Evolutionary conservation across 2,797 vertebrate species (phyloP), one percentile per base, ranked within the genome.

Genomic region (Babyrousa celebensis): DNA sequence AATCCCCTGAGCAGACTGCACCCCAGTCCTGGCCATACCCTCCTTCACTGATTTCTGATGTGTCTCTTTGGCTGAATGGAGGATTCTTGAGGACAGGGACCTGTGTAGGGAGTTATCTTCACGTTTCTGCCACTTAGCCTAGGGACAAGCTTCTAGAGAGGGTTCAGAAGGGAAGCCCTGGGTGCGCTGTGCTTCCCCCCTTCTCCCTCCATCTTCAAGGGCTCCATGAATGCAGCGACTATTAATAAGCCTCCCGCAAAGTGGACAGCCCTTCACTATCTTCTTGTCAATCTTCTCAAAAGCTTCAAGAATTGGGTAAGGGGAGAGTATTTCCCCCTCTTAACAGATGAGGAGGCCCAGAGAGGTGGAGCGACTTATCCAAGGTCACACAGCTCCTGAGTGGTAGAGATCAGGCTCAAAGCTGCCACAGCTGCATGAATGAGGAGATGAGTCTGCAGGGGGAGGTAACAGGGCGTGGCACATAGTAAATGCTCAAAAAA

Each of bases 321-420:
- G 40, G 20, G 40, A 60, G 58, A 83, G 16, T n/a, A 77, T 77
- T 67, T 68, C 29, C 25, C 67, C 83, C 14, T 43, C 10, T 77
- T 32, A 74, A 52, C 43, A 83, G 74, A 48, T 2, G 48, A 74
- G 18, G 63, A 91, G 48, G 15, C n/a, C 54, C 88, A 92, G 82
- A 94, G 88, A 79, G 21, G 68, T 21, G 6, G 18, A 56, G 16
- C 25, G 23, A 88, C 17, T 27, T 78, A 43, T 58, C 15, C 32
- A 60, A 86, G n/a, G 43, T 67, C 63, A 88, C 65, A 71, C 23
- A 93, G 84, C 84, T 65, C 75, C 43, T 52, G 52, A 70, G 23
- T 36, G 70, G 32, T 67, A 6, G 67, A 56, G 52, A 43, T 0
- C 0, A n/a, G 52, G 16, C 40, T 54, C 56, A 20, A n/a, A 27